Evolutionary conservation across 2,797 vertebrate species (phyloP).

Genomic region (Gymnoscopelus microlampas): DNA sequence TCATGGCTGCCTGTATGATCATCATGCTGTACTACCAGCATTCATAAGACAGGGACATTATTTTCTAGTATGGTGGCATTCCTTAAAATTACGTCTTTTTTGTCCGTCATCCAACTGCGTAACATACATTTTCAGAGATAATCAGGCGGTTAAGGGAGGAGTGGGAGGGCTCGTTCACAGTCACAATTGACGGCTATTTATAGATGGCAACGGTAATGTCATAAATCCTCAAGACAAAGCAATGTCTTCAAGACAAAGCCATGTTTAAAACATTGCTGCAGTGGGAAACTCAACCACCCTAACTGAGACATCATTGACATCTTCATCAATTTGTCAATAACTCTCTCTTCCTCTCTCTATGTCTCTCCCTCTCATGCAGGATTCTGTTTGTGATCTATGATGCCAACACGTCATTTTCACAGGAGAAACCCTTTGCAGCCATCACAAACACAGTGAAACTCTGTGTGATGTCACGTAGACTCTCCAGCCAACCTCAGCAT

Average conservation of each 20-base stretch:
- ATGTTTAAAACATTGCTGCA: constrained; percentile 37
- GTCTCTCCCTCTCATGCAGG: not conserved
- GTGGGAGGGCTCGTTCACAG: constrained; percentile 16
- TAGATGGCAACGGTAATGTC: constrained; percentile 38
- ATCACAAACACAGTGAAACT: not conserved
- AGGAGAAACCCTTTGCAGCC: not conserved
- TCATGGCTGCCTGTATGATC: no score
- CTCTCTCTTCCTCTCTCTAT: not conserved
- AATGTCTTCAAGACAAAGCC: constrained; percentile 36
- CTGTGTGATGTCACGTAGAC: not conserved
- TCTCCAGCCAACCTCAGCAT: not conserved
- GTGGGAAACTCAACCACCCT: constrained; percentile 37
- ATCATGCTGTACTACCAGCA: no score
- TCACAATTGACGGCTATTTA: constrained; percentile 55
- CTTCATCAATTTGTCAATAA: constrained; percentile 6
- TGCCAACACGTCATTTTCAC: no score
- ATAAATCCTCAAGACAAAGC: constrained; percentile 42
- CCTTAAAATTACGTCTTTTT: constrained; percentile 47
- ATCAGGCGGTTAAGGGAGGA: constrained; percentile 29
- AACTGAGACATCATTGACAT: constrained; percentile 42
- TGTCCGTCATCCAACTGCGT: constrained; percentile 41
- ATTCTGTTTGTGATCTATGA: no score
- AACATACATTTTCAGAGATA: constrained; percentile 29
- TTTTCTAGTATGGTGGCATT: constrained; percentile 65
- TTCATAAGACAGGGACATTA: constrained; percentile 24